Base-by-base conservation (phyloP, 64 coral and sea anemone species). In the Astreopora myriophthalma region DNA sequence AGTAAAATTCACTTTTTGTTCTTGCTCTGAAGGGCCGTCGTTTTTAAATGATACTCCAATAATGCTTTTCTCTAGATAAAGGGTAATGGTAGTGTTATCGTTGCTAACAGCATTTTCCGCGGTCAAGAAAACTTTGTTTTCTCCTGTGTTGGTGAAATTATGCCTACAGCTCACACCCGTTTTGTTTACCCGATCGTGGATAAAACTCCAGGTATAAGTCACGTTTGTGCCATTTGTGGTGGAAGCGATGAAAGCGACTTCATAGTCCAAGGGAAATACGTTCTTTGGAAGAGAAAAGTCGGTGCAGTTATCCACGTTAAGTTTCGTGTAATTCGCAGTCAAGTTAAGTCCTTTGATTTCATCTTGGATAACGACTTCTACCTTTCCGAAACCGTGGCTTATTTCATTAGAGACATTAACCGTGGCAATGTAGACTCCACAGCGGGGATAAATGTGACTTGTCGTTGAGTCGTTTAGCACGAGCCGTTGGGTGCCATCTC, bases 341-440 rank as follows among this genome's bases (percentile, higher is more conserved):
- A 25, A 42, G 0, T n/a, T 32, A 23, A 87, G 77, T 7, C 76
- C 89, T 22, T 80, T 4, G 64, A 91, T 12, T 24, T 49, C 17
- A 32, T 91, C 88, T 82, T 82, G 88, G 39, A 82, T 24, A 29
- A 20, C 63, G 10, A 91, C 44, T 22, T 70, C 38, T 4, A 27
- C 74, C 7, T 14, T 10, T 24, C 23, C 36, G 11, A 33, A 38
- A 3, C 26, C 32, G n/a, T 3, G 82, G 70, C 76, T 82, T 26
- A 91, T 35, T 31, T 64, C 38, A 48, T 91, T 91, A 26, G 76
- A 91, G 28, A 76, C 75, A 24, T 91, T 57, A 49, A 91, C 88
- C 32, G 73, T 91, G 3, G 40, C 76, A 40, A 39, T 70, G 29
- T 79, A 91, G 3, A 38, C 75, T 0, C 88, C 88, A 14, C 67